phyloP scores from a whole-genome alignment of 2,113 vertebrate species.

The Rhadina sibilatrix region DNA sequence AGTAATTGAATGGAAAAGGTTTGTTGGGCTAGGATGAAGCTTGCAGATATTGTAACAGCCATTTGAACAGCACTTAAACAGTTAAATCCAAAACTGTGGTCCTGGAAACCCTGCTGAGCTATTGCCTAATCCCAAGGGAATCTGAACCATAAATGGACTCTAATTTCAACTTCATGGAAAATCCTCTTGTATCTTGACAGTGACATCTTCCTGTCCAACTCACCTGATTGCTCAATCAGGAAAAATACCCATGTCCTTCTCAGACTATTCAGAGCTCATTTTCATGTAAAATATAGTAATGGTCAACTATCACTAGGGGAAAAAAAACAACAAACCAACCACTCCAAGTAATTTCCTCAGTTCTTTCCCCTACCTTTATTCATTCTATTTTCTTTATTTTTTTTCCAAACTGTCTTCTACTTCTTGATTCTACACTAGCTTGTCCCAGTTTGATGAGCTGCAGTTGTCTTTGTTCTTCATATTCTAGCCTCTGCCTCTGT shows the following conservation, averaged over 20 bases:
- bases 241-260: background rate
- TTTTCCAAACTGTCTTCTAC: background rate
- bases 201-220: background rate
- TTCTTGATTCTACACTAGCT: background rate
- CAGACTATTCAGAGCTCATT: background rate
- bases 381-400: background rate
- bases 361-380: background rate
- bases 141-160: background rate
- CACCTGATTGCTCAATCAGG: background rate
- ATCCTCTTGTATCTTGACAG: background rate
- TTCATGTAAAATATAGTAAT: background rate
- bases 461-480: background rate
- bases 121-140: background rate
- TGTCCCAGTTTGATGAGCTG: background rate
- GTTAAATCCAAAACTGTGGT: background rate
- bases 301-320: background rate
- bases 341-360: background rate
- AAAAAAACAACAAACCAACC: fast-evolving
- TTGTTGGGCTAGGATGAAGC: background rate
- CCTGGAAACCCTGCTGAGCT: background rate
- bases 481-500: background rate
- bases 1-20: background rate
- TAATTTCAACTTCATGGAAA: background rate
- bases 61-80: background rate
- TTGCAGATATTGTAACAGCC: fast-evolving